Conservation (phyloP, 1,140 invertebrate species). For the Latrodectus geometricus region DNA sequence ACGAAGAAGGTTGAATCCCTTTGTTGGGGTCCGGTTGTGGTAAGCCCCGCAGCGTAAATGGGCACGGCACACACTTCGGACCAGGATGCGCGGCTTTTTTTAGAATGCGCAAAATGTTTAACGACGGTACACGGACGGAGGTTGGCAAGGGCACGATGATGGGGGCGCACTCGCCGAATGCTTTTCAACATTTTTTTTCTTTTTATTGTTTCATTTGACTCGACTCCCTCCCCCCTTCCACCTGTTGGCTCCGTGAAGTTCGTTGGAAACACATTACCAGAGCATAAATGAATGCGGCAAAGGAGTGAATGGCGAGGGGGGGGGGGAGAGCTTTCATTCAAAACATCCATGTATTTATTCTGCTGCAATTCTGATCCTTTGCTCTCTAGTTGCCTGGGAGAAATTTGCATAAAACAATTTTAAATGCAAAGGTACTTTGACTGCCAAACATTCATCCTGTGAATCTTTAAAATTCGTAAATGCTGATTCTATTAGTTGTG, state of each 20-base stretch:
- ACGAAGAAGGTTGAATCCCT: not conserved
- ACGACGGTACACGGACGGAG: not conserved
- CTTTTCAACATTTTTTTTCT: not conserved
- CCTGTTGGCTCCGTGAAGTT: not conserved
- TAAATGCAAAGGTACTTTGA: no score
- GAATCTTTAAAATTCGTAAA: no score
- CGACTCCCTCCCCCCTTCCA: not conserved
- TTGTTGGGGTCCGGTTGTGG: conserved; percentile 21
- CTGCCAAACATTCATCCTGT: no score
- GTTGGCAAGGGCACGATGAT: conserved; percentile 15
- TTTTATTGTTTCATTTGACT: not conserved
- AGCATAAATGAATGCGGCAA: no score
- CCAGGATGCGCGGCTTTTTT: conserved; percentile 7
- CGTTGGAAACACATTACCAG: no score
- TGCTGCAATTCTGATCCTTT: no score
- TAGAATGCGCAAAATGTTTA: not conserved
- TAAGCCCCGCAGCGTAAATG: conserved; percentile 29
- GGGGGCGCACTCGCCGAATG: not conserved
- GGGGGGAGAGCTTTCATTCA: no score
- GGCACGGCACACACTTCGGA: not conserved
- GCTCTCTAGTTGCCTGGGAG: no score
- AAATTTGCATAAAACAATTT: no score
- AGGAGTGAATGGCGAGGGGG: no score
- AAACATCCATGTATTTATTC: no score
- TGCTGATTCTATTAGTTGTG: no score